These are phyloP conservation scores for Agrochola lychnidis DNA, from an alignment of 2,888 invertebrate species.

Conservation along the genomic window DNA sequence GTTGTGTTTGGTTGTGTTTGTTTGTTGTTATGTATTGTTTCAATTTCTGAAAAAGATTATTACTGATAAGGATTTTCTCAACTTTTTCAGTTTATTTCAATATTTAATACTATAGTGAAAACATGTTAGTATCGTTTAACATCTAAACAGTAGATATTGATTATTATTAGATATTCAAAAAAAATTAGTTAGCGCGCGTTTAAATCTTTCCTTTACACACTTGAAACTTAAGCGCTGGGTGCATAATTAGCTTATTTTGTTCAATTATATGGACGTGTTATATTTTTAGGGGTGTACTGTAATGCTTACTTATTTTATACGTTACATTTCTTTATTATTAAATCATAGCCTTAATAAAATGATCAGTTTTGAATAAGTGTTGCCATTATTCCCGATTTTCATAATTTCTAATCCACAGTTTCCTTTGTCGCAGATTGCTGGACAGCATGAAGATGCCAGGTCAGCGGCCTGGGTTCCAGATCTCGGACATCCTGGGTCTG, in stretches of 20 bases:
- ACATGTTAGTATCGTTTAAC: not conserved
- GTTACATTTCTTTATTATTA: not conserved
- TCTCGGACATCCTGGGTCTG: conserved; percentile 97
- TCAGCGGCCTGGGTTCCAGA: conserved; percentile 96
- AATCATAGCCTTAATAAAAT: not conserved
- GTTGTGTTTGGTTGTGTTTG: no score
- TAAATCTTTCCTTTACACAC: conserved; percentile 64
- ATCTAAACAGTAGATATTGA: not conserved
- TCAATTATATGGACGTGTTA: not conserved
- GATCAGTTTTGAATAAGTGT: not conserved
- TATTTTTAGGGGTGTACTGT: not conserved
- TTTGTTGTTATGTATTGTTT: not conserved
- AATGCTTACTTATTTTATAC: not conserved
- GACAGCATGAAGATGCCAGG: conserved; percentile 96
- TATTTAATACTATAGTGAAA: not conserved
- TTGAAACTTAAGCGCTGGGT: not conserved
- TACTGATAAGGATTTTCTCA: no score
- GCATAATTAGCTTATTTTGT: not conserved
- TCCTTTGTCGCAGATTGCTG: conserved; percentile 91
- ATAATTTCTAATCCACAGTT: conserved; percentile 42
- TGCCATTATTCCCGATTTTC: conserved; percentile 15
- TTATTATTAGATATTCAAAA: not conserved
- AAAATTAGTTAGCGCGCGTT: conserved; percentile 56
- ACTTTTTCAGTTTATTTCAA: not conserved
- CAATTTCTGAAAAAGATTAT: not conserved